Evolutionary conservation across 2,113 vertebrate species (phyloP).

Genomic region (Clarias gariepinus): DNA sequence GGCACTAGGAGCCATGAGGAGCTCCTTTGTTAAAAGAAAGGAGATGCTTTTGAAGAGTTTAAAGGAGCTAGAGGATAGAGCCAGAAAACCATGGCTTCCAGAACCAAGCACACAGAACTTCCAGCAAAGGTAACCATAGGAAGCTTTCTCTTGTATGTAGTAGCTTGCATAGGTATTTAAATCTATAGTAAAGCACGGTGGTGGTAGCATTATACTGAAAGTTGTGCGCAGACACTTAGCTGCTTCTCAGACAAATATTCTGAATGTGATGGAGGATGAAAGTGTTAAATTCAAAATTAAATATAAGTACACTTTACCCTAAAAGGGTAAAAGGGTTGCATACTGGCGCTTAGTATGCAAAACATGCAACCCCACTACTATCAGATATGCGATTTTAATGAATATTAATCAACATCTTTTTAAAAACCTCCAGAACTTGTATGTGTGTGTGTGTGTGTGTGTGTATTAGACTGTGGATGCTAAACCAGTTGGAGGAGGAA

Average conservation of each 20-base stretch:
- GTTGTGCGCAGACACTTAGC: not conserved
- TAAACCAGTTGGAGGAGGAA: constrained; percentile 91
- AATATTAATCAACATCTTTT: not conserved
- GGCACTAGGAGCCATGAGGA: constrained; percentile 76
- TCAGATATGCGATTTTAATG: not conserved
- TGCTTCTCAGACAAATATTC: not conserved
- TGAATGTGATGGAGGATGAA: too few species aligned
- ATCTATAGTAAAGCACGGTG: not conserved
- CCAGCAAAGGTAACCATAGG: constrained; percentile 82
- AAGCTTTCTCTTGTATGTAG: not conserved
- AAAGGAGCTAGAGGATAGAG: constrained; percentile 82
- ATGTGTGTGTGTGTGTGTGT: constrained; percentile 48
- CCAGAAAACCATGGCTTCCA: constrained; percentile 72
- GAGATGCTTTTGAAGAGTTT: constrained; percentile 84
- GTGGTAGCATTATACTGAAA: not conserved
- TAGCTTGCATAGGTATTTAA: not conserved
- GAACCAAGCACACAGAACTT: constrained; percentile 82
- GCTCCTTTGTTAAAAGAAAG: constrained; percentile 80
- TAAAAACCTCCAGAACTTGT: not conserved
- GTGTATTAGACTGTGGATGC: constrained; percentile 81
- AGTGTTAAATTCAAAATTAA: not conserved
- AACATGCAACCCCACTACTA: not conserved
- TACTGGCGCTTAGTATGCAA: not conserved
- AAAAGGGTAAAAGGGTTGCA: too few species aligned
- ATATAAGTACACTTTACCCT: too few species aligned